Base-by-base conservation (phyloP, 2,888 invertebrate species). In the Alloscopus bannaensis region DNA sequence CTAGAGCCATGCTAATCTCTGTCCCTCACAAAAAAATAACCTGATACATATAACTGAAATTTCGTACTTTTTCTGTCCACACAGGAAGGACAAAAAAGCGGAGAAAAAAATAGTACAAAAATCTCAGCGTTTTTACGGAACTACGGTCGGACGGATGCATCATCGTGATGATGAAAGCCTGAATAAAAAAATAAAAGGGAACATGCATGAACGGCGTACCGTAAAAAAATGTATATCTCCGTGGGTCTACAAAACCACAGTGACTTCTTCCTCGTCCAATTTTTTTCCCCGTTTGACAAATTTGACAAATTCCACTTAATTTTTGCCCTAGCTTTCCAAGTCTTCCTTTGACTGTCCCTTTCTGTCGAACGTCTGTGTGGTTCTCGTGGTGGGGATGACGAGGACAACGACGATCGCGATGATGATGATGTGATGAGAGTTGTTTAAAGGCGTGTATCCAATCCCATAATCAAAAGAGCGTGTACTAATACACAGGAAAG, bases 391-490 rank as follows among this genome's bases (percentile, higher is more conserved):
- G 47, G 40, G 40, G 40, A 26, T 28, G 60, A 45, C 20, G 47
- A 26, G 22, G 42, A 36, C 13, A 36, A n/a, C 42, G 62, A 22
- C 40, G 62, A 22, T 36, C 36, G 29, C 29, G 31, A 26, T 45
- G 55, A 52, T 55, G 68, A 66, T 68, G 68, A 70, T 70, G 68
- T 57, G 70, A 70, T 70, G 70, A 59, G 59, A 59, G 70, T 70
- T 45, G 68, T 57, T 70, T 60, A 36, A 70, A 70, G 70, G 70
- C 60, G 60, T 50, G 70, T 70, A 57, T 36, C 8, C n/a, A n/a
- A n/a, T n/a, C n/a, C n/a, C n/a, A n/a, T n/a, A n/a, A n/a, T n/a
- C n/a, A n/a, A n/a, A n/a, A 8, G 36, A 8, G 36, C 13, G 36
- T 36, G 36, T 36, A 13, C 36, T 8, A 8, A 36, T 36, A 36